Evolutionary conservation across 2,113 vertebrate species (phyloP).

Genomic region (Cyrtonyx montezumae): DNA sequence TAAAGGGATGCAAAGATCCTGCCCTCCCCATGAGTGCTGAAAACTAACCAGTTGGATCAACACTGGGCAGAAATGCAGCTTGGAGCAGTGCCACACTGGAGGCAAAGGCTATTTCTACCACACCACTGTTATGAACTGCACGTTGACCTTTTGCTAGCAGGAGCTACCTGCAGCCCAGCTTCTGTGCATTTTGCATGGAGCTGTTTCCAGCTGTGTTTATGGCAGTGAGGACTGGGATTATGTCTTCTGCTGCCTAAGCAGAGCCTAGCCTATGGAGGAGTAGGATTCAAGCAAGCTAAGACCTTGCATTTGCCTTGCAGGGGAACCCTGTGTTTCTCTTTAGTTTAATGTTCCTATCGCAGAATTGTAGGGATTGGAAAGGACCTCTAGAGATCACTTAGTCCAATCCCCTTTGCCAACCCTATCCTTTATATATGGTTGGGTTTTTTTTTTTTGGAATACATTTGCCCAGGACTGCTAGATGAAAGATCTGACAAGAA

Average conservation of each 20-base stretch:
- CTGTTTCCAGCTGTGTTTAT: not conserved
- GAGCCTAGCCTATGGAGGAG: not conserved
- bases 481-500: not conserved
- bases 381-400: no score
- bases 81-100: not conserved
- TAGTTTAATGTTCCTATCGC: not conserved
- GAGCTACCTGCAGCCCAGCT: not conserved
- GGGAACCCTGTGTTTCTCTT: not conserved
- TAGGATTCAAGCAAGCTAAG: not conserved
- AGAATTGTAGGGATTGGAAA: no score
- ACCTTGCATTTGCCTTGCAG: fast-evolving
- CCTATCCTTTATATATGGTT: not conserved
- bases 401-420: no score
- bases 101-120: not conserved
- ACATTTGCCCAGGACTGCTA: not conserved
- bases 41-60: not conserved
- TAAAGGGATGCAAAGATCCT: not conserved
- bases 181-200: not conserved
- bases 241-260: not conserved
- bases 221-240: not conserved
- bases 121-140: not conserved
- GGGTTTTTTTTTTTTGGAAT: not conserved
- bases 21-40: not conserved
- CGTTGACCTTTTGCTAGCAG: not conserved
- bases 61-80: not conserved